phyloP scores from a whole-genome alignment of 2,113 vertebrate genomes.

The Sinocyclocheilus maitianheensis region DNA sequence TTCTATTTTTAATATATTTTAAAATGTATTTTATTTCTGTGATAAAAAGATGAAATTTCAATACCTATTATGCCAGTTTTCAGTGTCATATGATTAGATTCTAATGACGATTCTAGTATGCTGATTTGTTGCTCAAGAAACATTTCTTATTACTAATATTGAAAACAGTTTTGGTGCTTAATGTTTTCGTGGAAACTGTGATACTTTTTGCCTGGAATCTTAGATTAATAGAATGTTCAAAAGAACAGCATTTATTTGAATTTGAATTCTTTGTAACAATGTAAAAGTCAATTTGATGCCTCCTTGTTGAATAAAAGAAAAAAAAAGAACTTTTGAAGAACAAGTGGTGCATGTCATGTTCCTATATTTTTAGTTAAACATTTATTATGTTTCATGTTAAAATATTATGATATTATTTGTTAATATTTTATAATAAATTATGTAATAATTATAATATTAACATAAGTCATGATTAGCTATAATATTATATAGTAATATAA shows the following conservation, averaged over 20 bases:
- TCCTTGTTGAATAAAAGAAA: too few relatives aligned
- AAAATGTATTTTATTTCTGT: not conserved
- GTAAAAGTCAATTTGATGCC: too few relatives aligned
- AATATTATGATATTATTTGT: not conserved
- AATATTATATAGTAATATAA: not conserved
- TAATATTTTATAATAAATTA: too few relatives aligned
- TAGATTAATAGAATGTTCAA: too few relatives aligned
- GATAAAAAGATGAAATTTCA: not conserved
- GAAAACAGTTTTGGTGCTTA: not conserved
- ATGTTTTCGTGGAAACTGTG: not conserved
- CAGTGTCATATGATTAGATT: not conserved
- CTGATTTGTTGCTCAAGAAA: not conserved
- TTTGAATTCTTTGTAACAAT: too few relatives aligned
- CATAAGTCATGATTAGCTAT: not conserved
- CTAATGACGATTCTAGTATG: not conserved
- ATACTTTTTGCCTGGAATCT: too few relatives aligned
- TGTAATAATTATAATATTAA: not conserved
- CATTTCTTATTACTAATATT: not conserved
- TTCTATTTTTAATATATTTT: not conserved
- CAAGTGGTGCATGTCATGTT: too few relatives aligned
- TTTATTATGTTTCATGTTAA: not conserved
- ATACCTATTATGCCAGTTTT: not conserved
- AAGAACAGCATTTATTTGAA: not conserved
- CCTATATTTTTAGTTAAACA: too few relatives aligned
- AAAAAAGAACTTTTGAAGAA: too few relatives aligned